phyloP scores from a whole-genome alignment of 2,888 invertebrate genomes.

The Agriopis leucophaearia region DNA sequence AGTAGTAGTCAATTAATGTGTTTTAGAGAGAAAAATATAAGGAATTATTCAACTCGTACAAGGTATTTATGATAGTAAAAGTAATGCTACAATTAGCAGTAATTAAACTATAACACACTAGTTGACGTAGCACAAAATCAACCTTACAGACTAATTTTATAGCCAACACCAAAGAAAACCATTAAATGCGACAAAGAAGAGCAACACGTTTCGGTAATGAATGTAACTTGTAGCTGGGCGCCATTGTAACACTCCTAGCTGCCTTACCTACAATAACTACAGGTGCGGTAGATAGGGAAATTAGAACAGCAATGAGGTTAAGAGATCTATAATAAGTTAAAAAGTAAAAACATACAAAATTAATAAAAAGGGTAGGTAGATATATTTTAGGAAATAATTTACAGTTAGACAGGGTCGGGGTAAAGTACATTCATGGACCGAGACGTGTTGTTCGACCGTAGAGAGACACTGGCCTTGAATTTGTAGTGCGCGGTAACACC shows the following conservation, averaged over 20 bases:
- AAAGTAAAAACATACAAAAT: too few species aligned
- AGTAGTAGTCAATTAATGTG: neutral
- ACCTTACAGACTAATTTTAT: neutral
- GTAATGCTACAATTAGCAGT: neutral
- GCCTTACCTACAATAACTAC: too few species aligned
- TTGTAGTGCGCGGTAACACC: too few species aligned
- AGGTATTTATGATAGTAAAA: neutral
- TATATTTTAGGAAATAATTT: too few species aligned
- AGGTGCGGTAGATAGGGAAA: too few species aligned
- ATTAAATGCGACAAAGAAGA: neutral
- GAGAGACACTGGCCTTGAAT: too few species aligned
- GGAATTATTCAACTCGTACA: neutral
- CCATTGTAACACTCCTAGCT: neutral
- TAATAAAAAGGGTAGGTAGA: too few species aligned
- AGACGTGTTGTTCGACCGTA: too few species aligned
- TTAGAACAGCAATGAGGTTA: too few species aligned
- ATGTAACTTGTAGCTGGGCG: neutral
- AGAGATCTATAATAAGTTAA: too few species aligned
- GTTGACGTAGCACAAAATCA: neutral
- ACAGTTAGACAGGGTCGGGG: too few species aligned
- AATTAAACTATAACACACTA: neutral
- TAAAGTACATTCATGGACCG: too few species aligned
- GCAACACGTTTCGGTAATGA: neutral
- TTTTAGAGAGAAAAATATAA: neutral
- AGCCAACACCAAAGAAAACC: conserved; percentile 1